Evolutionary conservation across 2,888 invertebrate species (phyloP), one percentile per base, ranked within the genome.

Genomic region (Liopterus haemorrhoidalis): DNA sequence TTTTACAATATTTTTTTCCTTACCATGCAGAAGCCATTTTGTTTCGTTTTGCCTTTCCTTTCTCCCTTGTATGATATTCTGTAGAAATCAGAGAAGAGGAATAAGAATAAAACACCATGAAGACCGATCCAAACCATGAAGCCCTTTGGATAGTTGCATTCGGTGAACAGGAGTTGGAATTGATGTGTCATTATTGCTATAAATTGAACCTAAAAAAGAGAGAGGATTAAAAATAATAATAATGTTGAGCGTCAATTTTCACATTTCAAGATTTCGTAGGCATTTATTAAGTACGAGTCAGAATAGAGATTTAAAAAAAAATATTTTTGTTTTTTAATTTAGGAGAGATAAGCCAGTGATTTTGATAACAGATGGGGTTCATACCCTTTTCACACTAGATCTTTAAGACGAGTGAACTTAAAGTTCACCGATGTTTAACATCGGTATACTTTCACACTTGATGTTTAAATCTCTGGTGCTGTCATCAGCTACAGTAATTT

Each of bases 81-180:
- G 76, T 95, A 96, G 72, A 95, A 96, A 70, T 94, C 88, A 25
- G 86, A 87, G 76, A 95, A 96, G 56, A 96, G 78, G 70, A 91
- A 84, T 54, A 94, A 78, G 79, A 96, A 96, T 65, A 95, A 77
- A 59, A 94, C 77, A 47, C 94, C 95, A 70, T 95, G 95, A 57
- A 90, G 75, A 32, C 90, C 91, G 66, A 96, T 95, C 92, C 92
- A 95, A 63, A 88, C 78, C 76, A 90, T 89, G 71, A 91, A 90
- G 47, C 81, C 79, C 59, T 84, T 82, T 5, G 94, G 94, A 71
- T 94, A 95, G 65, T 89, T 81, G 70, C 95, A 95, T 49, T 90
- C 88, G 53, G 81, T 81, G 77, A 91, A 88, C 55, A 94, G 68
- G 53, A 94, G 76, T 67, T 92, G 91, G 72, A 91, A 86, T 66